Base-by-base conservation (phyloP, 2,113 vertebrate genomes). In the Leuciscus idus region DNA sequence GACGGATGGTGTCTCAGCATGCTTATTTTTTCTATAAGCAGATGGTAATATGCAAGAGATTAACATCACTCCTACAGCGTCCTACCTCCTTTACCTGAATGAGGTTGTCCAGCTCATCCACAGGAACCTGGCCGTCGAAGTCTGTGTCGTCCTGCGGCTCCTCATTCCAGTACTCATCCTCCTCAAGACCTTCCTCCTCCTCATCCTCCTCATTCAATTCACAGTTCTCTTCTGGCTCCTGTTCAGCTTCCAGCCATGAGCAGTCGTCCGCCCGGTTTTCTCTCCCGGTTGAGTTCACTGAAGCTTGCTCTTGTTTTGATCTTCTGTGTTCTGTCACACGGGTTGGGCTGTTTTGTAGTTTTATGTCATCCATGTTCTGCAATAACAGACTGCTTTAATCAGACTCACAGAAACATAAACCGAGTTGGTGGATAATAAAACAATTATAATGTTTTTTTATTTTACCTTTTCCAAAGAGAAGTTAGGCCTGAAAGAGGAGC, bases 41-140 rank as follows among this genome's bases (percentile, higher is more conserved):
- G 81, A 84, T 84, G 81, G 81, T 73, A 26, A 59, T 59, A 70
- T 33, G 81, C 19, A 33, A 84, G 81, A 73, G 81, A 84, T 84
- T 84, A 84, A 26, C 48, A 72, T 68, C n/a, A 70, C 82, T 72
- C 64, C 70, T 76, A 30, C 6, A 52, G 48, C 23, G 70, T 28
- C 73, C 81, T 83, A 99, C 98, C 97, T 97, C 96, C 66, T 97
- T 95, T 84, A 96, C 93, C 92, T 96, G 91, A 92, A 97, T 98
- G 89, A 96, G 96, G 86, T 95, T 97, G 88, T 95, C 97, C 89
- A 98, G 95, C 87, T 98, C 97, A 88, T 98, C 97, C 55, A 96
- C 96, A 70, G 97, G 97, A 81, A 96, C 94, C 85, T 94, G 94
- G 82, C 93, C 90, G 77, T 92, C 91, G 81, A 91, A 59, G 70